These are phyloP conservation scores for Paraescarpia echinospica DNA, from an alignment of 1,140 invertebrate genomes.

Conservation along the genomic window DNA sequence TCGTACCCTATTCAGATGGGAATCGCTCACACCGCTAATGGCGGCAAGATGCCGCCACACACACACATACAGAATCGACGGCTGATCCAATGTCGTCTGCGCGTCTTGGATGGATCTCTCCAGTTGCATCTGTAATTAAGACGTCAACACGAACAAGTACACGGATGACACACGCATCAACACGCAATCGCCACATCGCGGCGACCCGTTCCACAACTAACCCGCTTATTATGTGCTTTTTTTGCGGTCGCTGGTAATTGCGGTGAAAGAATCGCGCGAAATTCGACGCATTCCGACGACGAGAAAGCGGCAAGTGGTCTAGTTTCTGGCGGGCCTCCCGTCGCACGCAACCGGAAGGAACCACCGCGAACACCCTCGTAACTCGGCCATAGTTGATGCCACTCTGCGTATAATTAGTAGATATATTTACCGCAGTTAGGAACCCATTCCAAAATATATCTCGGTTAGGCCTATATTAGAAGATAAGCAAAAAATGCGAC, in stretches of 20 bases:
- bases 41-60: not conserved
- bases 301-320: not conserved
- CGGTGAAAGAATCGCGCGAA: not conserved
- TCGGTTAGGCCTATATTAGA: not conserved
- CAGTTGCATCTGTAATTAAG: not conserved
- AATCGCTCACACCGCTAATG: not conserved
- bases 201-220: not conserved
- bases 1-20: too few relatives aligned
- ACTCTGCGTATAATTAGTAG: too few relatives aligned
- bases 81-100: not conserved
- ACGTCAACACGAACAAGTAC: not conserved
- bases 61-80: not conserved
- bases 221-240: not conserved
- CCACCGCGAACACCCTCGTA: too few relatives aligned
- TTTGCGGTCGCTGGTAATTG: not conserved
- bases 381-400: too few relatives aligned
- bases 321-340: too few relatives aligned
- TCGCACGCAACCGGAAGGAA: too few relatives aligned
- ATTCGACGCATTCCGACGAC: not conserved
- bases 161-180: not conserved
- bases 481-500: not conserved
- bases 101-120: not conserved
- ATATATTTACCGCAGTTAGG: too few relatives aligned
- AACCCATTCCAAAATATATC: too few relatives aligned
- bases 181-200: not conserved